phyloP scores from a whole-genome alignment of 2,113 vertebrate genomes.

The Seriola aureovittata region DNA sequence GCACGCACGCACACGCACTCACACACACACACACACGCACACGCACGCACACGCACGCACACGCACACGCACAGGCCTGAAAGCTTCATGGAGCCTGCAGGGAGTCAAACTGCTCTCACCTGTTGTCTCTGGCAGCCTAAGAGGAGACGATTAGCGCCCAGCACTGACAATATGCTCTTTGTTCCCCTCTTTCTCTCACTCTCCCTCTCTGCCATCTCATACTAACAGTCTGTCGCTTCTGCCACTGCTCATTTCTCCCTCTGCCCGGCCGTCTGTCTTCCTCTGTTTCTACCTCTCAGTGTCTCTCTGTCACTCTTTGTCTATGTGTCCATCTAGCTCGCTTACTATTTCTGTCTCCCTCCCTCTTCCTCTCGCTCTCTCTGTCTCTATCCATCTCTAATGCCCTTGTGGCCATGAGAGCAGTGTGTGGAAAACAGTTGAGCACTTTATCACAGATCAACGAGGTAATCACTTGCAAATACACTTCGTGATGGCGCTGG shows the following conservation, averaged over 20 bases:
- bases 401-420: slow-evolving; percentile 72
- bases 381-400: slow-evolving; percentile 57
- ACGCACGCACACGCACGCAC: slow-evolving; percentile 53
- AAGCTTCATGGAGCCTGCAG: slow-evolving; percentile 82
- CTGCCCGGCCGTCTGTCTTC: slow-evolving; percentile 58
- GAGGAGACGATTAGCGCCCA: slow-evolving; percentile 81
- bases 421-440: slow-evolving; percentile 80
- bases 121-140: slow-evolving; percentile 86
- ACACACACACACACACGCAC: slow-evolving; percentile 35
- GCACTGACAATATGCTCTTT: slow-evolving; percentile 82
- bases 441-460: slow-evolving; percentile 79
- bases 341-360: slow-evolving; percentile 67
- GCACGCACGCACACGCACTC: slow-evolving; percentile 56
- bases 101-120: slow-evolving; percentile 87
- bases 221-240: slow-evolving; percentile 72
- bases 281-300: slow-evolving; percentile 58
- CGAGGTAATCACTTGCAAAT: slow-evolving; percentile 76
- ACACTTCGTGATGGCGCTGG: slow-evolving; percentile 50
- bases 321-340: slow-evolving; percentile 49
- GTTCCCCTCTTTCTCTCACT: slow-evolving; percentile 68
- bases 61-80: slow-evolving; percentile 60
- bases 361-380: slow-evolving; percentile 39
- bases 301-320: slow-evolving; percentile 69
- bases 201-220: slow-evolving; percentile 69
- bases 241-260: slow-evolving; percentile 55